Conservation (phyloP, 2,113 vertebrate species). For the Casuarius casuarius region DNA sequence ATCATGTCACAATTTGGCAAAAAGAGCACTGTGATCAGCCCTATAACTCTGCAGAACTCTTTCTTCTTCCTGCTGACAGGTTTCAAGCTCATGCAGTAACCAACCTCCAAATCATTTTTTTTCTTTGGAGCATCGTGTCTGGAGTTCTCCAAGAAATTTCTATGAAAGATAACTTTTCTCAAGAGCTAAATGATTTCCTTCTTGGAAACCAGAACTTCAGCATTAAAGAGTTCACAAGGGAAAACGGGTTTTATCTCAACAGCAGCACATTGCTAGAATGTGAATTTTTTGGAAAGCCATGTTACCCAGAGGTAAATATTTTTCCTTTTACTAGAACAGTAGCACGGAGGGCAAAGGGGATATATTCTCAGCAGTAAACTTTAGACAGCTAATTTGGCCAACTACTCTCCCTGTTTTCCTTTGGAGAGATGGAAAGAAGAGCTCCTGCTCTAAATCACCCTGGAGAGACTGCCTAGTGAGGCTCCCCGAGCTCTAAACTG, state of each 20-base stretch:
- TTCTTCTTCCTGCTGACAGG: conserved; percentile 61
- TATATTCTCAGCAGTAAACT: background rate
- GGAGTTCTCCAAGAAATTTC: conserved; percentile 44
- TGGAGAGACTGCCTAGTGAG: background rate
- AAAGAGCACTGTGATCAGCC: background rate
- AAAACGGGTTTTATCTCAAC: conserved; percentile 79
- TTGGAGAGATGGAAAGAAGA: background rate
- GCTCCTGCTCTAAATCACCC: background rate
- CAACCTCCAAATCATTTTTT: conserved; percentile 73
- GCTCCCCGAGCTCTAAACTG: background rate
- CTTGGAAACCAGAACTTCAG: conserved; percentile 78
- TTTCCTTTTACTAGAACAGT: background rate
- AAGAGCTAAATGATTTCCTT: conserved; percentile 71
- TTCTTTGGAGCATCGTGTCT: conserved; percentile 76
- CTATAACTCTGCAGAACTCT: background rate
- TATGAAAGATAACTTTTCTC: background rate
- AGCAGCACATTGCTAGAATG: conserved; percentile 76
- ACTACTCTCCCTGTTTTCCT: background rate
- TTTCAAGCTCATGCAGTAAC: conserved; percentile 76
- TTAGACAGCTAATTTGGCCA: background rate
- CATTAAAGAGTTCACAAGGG: conserved; percentile 78
- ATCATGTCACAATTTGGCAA: background rate
- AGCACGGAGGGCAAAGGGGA: background rate
- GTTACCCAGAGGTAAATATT: conserved; percentile 76
- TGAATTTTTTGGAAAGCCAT: conserved; percentile 78